Conservation (phyloP, 2,113 vertebrate species). For the Rhynchopsitta pachyrhyncha region DNA sequence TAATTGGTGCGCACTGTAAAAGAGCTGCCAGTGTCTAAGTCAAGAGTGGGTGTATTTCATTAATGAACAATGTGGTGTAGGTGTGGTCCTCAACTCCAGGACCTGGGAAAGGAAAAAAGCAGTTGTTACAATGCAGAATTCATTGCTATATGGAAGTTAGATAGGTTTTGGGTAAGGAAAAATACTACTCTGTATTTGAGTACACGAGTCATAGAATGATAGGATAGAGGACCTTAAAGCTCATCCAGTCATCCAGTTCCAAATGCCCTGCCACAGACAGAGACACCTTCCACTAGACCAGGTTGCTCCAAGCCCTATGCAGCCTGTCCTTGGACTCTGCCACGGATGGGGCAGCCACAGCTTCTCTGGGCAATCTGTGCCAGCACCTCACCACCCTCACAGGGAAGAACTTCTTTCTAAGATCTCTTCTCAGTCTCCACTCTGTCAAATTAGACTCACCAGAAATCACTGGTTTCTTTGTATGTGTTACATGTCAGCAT, state of each 20-base stretch:
- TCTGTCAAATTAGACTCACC: background rate
- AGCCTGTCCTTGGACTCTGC: too few relatives aligned
- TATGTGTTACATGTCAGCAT: background rate
- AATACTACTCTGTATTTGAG: background rate
- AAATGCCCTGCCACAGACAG: too few relatives aligned
- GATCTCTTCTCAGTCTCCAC: background rate
- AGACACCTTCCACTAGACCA: too few relatives aligned
- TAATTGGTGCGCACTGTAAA: background rate
- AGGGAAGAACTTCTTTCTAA: too few relatives aligned
- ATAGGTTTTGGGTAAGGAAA: background rate
- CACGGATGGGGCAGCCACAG: too few relatives aligned
- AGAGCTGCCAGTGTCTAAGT: background rate
- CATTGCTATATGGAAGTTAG: background rate
- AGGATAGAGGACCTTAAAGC: background rate
- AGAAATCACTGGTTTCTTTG: background rate
- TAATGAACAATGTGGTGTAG: rapidly evolving
- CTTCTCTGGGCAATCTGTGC: too few relatives aligned
- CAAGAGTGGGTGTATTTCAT: background rate
- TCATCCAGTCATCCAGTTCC: too few relatives aligned
- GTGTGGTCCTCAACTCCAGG: background rate
- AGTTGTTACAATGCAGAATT: background rate
- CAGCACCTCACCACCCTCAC: too few relatives aligned
- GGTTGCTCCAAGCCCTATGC: too few relatives aligned
- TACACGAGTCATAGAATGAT: background rate
- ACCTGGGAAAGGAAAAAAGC: background rate